A percentile compares a stretch with the other conserved stretches of the same genome.
phyloP scores from a whole-genome alignment of 1,140 invertebrate genomes.

The Drosophila leontia region DNA sequence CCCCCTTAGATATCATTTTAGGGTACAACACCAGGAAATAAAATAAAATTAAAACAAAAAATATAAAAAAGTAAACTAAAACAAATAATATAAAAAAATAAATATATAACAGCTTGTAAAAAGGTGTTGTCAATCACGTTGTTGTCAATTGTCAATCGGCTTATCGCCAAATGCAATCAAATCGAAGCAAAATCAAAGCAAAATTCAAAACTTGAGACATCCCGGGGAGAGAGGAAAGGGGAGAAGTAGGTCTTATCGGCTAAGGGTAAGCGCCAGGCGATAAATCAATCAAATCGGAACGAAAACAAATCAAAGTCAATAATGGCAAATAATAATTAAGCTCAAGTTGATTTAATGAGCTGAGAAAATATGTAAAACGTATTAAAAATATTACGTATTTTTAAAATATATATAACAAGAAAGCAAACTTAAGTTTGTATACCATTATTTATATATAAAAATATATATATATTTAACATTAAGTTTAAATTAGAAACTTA shows the following conservation, averaged over 20 bases:
- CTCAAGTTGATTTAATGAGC: conserved; percentile 33
- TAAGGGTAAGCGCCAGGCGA: conserved; percentile 36
- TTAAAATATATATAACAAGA: background rate
- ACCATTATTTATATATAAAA: too few species aligned
- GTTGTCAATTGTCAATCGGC: conserved; percentile 44
- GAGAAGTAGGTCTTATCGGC: conserved; percentile 49
- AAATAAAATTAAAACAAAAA: background rate
- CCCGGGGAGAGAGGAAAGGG: background rate
- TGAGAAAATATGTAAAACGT: conserved; percentile 1
- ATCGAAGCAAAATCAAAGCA: conserved; percentile 37
- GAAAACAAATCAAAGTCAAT: conserved; percentile 44
- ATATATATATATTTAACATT: too few species aligned
- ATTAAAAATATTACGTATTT: background rate
- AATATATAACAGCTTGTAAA: conserved; percentile 5
- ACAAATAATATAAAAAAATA: background rate
- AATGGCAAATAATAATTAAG: conserved; percentile 49
- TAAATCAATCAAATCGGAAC: conserved; percentile 62
- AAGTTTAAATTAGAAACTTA: too few species aligned
- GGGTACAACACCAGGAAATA: background rate
- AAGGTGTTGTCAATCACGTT: conserved; percentile 41
- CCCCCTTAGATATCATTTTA: conserved; percentile 10
- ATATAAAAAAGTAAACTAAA: background rate
- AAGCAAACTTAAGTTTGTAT: too few species aligned
- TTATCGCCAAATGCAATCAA: conserved; percentile 61
- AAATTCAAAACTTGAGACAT: conserved; percentile 45